Evolutionary conservation across 2,113 vertebrate species (phyloP).

Genomic region (pig (Sus scrofa)): T2T-Sscrofa CM000816.6:56728501-56729000

Average conservation of each 20-base stretch:
- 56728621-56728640: background rate
- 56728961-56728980: background rate
- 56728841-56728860: background rate
- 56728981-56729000: background rate
- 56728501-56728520: background rate
- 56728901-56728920: background rate
- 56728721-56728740: background rate
- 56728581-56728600: background rate
- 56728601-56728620: background rate
- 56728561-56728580: background rate
- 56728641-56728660: background rate
- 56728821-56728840: background rate
- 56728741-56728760: background rate
- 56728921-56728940: background rate
- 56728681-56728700: background rate
- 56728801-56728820: background rate
- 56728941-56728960: background rate
- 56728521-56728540: background rate
- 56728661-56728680: background rate
- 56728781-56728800: background rate
- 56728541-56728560: background rate
- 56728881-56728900: background rate
- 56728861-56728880: background rate
- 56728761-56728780: background rate
- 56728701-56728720: background rate